A percentile compares a stretch with the other conserved stretches of the same genome.
These are phyloP conservation scores for Ichneumoninae sp. DNA, from an alignment of 2,888 invertebrate species.

Conservation along the genomic window DNA sequence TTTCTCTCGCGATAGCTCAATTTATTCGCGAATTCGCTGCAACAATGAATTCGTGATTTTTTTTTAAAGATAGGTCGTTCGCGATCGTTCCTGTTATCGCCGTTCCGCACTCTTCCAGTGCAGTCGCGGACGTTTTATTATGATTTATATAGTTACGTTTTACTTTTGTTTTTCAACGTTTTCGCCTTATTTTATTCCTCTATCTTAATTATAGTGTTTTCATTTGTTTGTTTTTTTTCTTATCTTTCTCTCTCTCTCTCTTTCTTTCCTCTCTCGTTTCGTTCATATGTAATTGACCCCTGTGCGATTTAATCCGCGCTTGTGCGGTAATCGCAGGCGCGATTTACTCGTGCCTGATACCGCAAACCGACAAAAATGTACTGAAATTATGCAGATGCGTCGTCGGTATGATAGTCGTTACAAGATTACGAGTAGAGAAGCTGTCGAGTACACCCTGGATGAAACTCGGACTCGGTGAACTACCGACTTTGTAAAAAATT, in stretches of 20 bases:
- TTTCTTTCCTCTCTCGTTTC: constrained; percentile 5
- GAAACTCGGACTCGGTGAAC: constrained; percentile 84
- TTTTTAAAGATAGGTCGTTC: constrained; percentile 24
- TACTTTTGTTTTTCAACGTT: constrained; percentile 29
- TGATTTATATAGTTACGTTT: constrained; percentile 39
- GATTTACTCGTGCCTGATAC: constrained; percentile 87
- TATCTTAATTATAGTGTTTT: constrained; percentile 35
- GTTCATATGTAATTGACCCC: constrained; percentile 57
- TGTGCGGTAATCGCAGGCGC: constrained; percentile 28
- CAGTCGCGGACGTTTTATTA: constrained; percentile 33
- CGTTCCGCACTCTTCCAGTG: constrained; percentile 28
- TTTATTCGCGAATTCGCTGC: constrained; percentile 16
- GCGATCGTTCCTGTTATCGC: constrained; percentile 23
- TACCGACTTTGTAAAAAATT: constrained; percentile 91
- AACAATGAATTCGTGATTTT: not conserved
- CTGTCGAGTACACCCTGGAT: constrained; percentile 81
- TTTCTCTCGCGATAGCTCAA: constrained; percentile 6
- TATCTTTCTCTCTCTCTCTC: constrained; percentile 15
- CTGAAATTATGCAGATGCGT: constrained; percentile 91
- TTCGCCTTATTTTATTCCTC: constrained; percentile 17
- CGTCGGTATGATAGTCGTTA: constrained; percentile 92
- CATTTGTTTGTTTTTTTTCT: constrained; percentile 24
- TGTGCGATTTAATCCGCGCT: constrained; percentile 55
- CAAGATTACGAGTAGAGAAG: constrained; percentile 84
- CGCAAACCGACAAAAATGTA: constrained; percentile 93